These are phyloP conservation scores for Alosa sapidissima DNA, from an alignment of 2,797 vertebrate genomes.

Conservation along the genomic window DNA sequence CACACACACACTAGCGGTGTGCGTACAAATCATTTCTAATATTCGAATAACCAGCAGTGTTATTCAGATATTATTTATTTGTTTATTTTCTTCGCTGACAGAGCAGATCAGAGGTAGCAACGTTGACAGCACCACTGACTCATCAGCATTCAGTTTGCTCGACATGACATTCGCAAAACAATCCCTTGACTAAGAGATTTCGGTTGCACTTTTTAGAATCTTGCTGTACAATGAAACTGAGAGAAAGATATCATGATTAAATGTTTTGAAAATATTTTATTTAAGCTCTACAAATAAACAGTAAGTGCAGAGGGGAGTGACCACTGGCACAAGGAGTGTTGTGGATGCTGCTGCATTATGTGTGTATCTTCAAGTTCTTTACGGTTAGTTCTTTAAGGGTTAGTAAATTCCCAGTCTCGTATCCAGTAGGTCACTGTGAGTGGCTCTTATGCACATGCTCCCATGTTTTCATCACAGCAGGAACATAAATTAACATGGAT, in stretches of 20 bases:
- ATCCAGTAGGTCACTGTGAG: neutral
- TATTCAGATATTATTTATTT: too few relatives aligned
- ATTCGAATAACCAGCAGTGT: too few relatives aligned
- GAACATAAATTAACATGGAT: neutral
- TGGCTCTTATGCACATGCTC: neutral
- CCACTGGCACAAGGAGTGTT: neutral
- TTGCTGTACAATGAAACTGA: neutral
- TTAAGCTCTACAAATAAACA: neutral
- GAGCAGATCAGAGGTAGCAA: neutral
- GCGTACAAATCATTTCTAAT: too few relatives aligned
- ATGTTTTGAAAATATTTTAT: neutral
- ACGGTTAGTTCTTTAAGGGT: too few relatives aligned
- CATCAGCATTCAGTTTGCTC: neutral
- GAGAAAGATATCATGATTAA: neutral
- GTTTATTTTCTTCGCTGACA: neutral
- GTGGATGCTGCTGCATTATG: neutral
- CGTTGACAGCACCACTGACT: neutral
- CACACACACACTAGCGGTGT: too few relatives aligned
- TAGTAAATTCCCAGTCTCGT: neutral
- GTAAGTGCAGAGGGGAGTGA: neutral
- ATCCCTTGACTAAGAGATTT: too few relatives aligned
- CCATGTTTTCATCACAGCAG: neutral
- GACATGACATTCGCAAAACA: neutral
- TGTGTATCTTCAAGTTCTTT: neutral
- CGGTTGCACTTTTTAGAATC: too few relatives aligned